Conservation (phyloP, 2,888 invertebrate genomes). For the Brenthis ino region DNA sequence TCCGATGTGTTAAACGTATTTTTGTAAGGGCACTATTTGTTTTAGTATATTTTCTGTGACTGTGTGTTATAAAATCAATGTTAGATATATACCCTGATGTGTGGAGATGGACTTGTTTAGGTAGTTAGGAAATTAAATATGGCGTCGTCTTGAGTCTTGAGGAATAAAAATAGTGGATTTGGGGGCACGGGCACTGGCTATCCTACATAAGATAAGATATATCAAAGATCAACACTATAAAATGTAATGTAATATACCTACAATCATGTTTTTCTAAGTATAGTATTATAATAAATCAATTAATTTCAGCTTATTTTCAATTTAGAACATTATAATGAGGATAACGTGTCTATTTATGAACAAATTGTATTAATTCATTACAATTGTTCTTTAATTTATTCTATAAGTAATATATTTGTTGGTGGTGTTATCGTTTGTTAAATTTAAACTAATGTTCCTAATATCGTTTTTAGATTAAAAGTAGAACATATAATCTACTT, state of each 20-base stretch:
- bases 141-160: slow-evolving; percentile 13
- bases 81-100: slow-evolving; percentile 34
- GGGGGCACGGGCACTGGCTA: slow-evolving; percentile 4
- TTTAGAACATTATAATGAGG: no score
- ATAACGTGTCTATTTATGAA: no score
- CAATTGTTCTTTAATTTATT: no score
- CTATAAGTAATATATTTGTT: neutral
- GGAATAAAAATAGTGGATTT: slow-evolving; percentile 1
- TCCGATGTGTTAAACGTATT: slow-evolving; percentile 39
- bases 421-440: neutral
- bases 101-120: slow-evolving; percentile 27
- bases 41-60: slow-evolving; percentile 54
- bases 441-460: slow-evolving; percentile 5
- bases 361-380: no score
- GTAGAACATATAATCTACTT: no score
- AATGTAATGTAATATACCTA: neutral
- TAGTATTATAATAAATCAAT: no score
- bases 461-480: neutral
- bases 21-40: slow-evolving; percentile 66
- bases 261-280: no score
- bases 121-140: slow-evolving; percentile 36
- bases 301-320: no score
- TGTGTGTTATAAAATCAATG: slow-evolving; percentile 51
- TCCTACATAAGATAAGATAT: neutral
- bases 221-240: neutral